Evolutionary conservation across 2,888 invertebrate species (phyloP), one percentile per base, ranked within the genome.

Genomic region (Drosophila maculinotata): DNA sequence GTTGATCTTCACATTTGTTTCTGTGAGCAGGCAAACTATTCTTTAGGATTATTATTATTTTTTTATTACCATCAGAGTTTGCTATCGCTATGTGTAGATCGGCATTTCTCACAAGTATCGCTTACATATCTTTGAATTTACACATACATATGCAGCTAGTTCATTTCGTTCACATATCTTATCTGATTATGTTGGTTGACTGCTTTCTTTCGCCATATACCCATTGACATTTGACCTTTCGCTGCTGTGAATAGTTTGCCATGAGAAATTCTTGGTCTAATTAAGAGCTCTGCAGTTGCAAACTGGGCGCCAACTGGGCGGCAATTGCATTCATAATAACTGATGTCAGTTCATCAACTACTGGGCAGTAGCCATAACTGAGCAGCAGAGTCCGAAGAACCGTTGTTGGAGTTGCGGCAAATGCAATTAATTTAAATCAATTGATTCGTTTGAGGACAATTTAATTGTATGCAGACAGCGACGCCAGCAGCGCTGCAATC

Each of bases 371-470:
- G n/a, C n/a, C n/a, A 36, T n/a, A 39, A 57, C 17, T 58, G 59
- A 12, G 28, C 3, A 6, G 41, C 25, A 8, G 15, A 15, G 63
- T 30, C 44, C 33, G 53, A 54, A 36, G 54, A 42, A 28, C 52
- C 20, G 31, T 33, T 17, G 3, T 25, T n/a, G 42, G 45, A 31
- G 45, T 48, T 85, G 82, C 87, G 85, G 87, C 87, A 90, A 90
- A 89, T 90, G 89, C 89, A 90, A 90, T 90, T 90, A 90, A 91
- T 91, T 91, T 90, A 87, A 89, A 88, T 89, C 91, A 91, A 91
- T 90, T 91, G 90, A 90, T 91, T 91, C 90, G 91, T 90, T 91
- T 91, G 90, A 91, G 91, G 91, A 91, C 91, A 91, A 91, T 91
- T 91, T 91, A 91, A 91, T 91, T 83, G 88, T 89, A 90, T 77